These are phyloP conservation scores for Probaryconus sp. DNA, from an alignment of 1,140 invertebrate genomes.

Conservation along the genomic window DNA sequence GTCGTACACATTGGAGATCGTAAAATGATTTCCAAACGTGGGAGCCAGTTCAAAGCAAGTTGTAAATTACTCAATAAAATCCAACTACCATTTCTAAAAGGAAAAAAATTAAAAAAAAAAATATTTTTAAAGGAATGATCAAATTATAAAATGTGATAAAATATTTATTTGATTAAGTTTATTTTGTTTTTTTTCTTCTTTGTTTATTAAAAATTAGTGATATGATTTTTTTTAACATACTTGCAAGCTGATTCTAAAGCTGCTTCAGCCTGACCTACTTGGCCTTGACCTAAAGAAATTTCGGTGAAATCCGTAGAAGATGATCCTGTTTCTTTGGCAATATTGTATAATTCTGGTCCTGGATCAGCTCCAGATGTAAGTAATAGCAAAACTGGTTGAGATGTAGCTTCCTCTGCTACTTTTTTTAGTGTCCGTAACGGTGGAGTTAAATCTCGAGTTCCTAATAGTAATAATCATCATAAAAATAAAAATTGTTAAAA, in stretches of 20 bases:
- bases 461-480: constrained; percentile 45
- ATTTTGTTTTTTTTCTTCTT: too few relatives aligned
- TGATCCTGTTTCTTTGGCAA: constrained; percentile 76
- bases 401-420: constrained; percentile 73
- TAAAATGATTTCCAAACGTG: constrained; percentile 83
- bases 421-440: constrained; percentile 70
- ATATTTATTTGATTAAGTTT: too few relatives aligned
- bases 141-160: too few relatives aligned
- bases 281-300: constrained; percentile 86
- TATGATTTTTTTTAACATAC: too few relatives aligned
- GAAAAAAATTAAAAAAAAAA: too few relatives aligned
- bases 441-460: constrained; percentile 69
- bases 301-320: constrained; percentile 73
- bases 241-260: constrained; percentile 79
- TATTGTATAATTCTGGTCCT: constrained; percentile 83
- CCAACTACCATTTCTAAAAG: constrained; percentile 81
- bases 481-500: not conserved
- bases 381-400: constrained; percentile 84
- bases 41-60: constrained; percentile 88
- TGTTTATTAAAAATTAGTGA: too few relatives aligned
- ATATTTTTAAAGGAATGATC: too few relatives aligned
- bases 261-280: constrained; percentile 80
- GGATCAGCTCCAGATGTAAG: constrained; percentile 87
- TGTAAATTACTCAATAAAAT: constrained; percentile 93
- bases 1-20: constrained; percentile 81